phyloP scores from a whole-genome alignment of 2,797 vertebrate species.

The Ctenopoma multispine region DNA sequence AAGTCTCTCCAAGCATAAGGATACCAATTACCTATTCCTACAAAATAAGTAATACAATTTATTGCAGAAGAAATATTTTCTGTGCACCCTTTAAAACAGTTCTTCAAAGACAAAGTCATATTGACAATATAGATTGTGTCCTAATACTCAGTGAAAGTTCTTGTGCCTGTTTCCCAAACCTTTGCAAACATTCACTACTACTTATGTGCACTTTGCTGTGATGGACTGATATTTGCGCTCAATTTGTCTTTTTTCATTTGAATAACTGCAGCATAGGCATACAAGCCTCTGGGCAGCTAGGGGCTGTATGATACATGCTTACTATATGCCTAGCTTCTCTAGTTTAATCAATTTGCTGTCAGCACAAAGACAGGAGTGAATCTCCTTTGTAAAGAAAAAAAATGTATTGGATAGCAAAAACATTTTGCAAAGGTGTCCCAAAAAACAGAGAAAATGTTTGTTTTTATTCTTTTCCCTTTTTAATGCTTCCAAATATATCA shows the following conservation, averaged over 20 bases:
- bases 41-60: too few species aligned
- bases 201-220: conserved; percentile 9
- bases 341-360: conserved; percentile 29
- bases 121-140: not conserved
- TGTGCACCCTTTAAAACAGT: not conserved
- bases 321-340: conserved; percentile 46
- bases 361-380: conserved; percentile 5
- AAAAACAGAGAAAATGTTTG: not conserved
- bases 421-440: not conserved
- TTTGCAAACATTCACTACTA: not conserved
- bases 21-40: not conserved
- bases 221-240: conserved; percentile 12
- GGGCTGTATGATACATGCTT: conserved; percentile 15
- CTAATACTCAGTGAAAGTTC: not conserved
- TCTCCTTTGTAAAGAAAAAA: not conserved
- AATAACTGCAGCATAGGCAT: conserved; percentile 17
- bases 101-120: not conserved
- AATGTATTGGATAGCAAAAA: not conserved
- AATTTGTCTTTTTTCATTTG: not conserved
- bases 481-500: too few species aligned
- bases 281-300: too few species aligned
- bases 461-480: not conserved
- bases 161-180: not conserved
- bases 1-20: not conserved
- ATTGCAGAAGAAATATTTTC: not conserved